Evolutionary conservation across 2,888 invertebrate genomes (phyloP).

Genomic region (Protonemura montana): DNA sequence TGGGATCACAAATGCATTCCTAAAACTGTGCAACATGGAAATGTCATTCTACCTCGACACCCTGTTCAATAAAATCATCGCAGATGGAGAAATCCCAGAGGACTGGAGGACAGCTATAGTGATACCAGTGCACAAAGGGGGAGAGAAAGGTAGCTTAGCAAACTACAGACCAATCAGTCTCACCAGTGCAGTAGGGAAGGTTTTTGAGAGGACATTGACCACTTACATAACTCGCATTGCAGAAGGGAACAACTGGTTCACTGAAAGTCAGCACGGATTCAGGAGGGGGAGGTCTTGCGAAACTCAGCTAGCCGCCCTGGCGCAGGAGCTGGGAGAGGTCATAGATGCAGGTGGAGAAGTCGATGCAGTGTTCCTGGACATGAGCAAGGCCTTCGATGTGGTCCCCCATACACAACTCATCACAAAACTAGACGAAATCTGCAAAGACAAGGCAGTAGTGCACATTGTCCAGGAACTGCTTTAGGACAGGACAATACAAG

Average conservation of each 20-base stretch:
- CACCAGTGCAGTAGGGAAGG: too few relatives aligned
- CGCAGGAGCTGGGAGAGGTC: neutral
- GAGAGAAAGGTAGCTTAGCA: too few relatives aligned
- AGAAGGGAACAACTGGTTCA: neutral
- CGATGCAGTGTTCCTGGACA: neutral
- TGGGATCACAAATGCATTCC: neutral
- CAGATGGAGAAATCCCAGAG: too few relatives aligned
- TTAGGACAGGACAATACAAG: neutral
- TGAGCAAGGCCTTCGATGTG: neutral
- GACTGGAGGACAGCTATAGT: too few relatives aligned
- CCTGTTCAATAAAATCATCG: too few relatives aligned
- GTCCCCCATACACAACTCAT: neutral
- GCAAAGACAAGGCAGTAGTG: constrained; percentile 1
- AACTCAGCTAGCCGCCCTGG: neutral
- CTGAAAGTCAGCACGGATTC: neutral
- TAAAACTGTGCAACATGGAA: neutral
- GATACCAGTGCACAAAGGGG: too few relatives aligned
- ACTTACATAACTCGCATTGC: neutral
- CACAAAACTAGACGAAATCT: neutral
- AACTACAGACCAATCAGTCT: too few relatives aligned
- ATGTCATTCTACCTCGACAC: neutral
- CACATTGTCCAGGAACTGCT: constrained; percentile 5
- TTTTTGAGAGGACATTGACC: neutral
- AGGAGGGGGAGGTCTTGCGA: neutral
- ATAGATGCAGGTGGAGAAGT: neutral